Evolutionary conservation across 2,113 vertebrate genomes (phyloP), one percentile per base, ranked within the genome.

Genomic region (Calyptommatus sinebrachiatus): DNA sequence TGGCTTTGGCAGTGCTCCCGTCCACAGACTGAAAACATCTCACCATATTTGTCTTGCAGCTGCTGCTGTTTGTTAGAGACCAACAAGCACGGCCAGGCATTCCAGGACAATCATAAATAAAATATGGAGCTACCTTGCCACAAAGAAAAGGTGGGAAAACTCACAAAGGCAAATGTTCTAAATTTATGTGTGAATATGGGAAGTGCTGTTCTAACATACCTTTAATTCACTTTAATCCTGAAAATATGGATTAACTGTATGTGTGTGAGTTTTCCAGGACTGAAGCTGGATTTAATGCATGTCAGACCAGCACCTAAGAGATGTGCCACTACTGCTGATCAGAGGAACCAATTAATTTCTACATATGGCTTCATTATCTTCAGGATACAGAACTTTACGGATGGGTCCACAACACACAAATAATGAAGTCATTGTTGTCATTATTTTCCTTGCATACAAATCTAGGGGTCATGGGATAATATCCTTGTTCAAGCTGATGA

Each of bases 31-130:
- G 86, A 84, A 90, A 87, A 83, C 89, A 89, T 89, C 90, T 76
- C 62, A 84, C 88, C 91, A 29, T 93, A 91, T 94, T 93, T 91
- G 92, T 92, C 91, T 90, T 82, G 90, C 90, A 94, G 93, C 94
- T 93, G 94, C 91, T 89, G 84, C 87, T 45, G 35, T 89, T 92
- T 92, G 89, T 93, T 89, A 91, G 62, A 71, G 63, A 78, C 87
- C 84, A 85, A 90, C 91, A 94, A 94, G 93, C 92, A 91, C 35
- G 83, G 84, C 85, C 83, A 88, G 77, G 77, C 78, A 89, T 77
- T n/a, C 91, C 90, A 80, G 91, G 91, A 94, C 90, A 95, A 95
- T 94, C 89, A 87, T 89, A 79, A 50, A 76, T 83, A 87, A 89
- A 91, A 83, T 53, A 70, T 62, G 83, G 62, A 73, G 45, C 67